Base-by-base conservation (phyloP, 2,888 invertebrate genomes). In the Achlya flavicornis region DNA sequence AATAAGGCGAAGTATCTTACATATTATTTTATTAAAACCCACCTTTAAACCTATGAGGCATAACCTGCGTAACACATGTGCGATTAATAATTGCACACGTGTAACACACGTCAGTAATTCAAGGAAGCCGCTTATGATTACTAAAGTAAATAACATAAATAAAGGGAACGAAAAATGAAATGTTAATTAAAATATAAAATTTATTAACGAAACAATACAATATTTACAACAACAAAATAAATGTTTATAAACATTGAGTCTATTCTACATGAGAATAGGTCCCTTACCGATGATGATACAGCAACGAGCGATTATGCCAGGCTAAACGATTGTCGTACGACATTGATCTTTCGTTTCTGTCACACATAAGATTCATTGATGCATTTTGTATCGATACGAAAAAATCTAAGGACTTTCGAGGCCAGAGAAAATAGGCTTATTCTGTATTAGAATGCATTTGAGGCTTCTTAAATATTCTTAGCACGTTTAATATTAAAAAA, bases 161-260 rank as follows among this genome's bases (percentile, higher is more conserved):
- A 19, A 46, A 10, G 19, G 53, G 10, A 53, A 53, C 16, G 10
- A n/a, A 67, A 77, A 78, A 79, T 69, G 73, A 80, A 84, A 84
- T 73, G 80, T 81, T 81, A 84, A 78, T 66, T 73, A 83, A 84
- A 86, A 85, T 86, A 87, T 85, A 87, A 89, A 88, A 85, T 91
- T 89, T 89, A 90, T 90, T 90, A 83, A 91, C 87, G 86, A 87
- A 90, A 89, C 88, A 87, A 76, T 79, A 78, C 76, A 81, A 82
- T 90, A 90, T 90, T 88, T 90, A 90, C 90, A 90, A 88, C 84
- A 88, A 89, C 85, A 85, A 84, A 87, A 82, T 82, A 83, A 80
- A 80, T 78, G 75, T 80, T 79, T 80, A 82, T 75, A 67, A 77
- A 75, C 70, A 66, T 68, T 71, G 63, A 67, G 67, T 78, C 82